Evolutionary conservation across 1,140 invertebrate genomes (phyloP).

Genomic region (Bombus polaris): DNA sequence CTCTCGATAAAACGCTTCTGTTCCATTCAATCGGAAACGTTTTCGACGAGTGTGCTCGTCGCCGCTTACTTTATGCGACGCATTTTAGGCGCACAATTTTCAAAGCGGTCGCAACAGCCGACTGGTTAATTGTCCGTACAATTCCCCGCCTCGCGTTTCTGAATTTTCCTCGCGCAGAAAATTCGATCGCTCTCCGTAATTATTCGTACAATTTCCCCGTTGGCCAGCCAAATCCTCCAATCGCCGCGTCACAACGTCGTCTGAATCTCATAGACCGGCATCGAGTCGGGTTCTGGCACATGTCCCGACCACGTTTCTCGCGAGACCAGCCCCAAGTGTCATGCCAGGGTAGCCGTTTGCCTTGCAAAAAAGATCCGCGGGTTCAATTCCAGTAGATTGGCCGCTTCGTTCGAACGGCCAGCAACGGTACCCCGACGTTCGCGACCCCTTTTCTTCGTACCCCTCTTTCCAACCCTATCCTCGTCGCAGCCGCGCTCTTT

Average conservation of each 20-base stretch:
- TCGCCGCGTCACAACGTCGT: background rate
- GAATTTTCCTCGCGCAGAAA: too few species aligned
- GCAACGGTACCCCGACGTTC: conserved; percentile 11
- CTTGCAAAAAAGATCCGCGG: background rate
- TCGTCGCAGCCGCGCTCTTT: background rate
- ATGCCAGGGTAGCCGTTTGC: background rate
- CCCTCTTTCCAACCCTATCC: background rate
- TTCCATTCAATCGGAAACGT: too few species aligned
- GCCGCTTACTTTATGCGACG: too few species aligned
- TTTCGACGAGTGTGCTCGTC: too few species aligned
- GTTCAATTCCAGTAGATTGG: conserved; percentile 35
- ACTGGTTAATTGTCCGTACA: too few species aligned
- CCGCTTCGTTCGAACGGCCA: conserved; percentile 34
- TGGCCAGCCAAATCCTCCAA: too few species aligned
- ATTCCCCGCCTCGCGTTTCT: too few species aligned
- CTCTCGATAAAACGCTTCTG: too few species aligned
- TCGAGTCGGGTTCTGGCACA: background rate
- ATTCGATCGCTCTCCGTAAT: too few species aligned
- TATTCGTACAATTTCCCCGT: too few species aligned
- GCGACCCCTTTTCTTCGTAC: background rate
- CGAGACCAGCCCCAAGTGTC: conserved; percentile 18
- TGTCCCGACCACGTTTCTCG: conserved; percentile 7
- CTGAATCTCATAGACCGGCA: background rate
- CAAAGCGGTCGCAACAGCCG: too few species aligned
- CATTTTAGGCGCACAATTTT: too few species aligned